Evolutionary conservation across 2,113 vertebrate genomes (phyloP), one percentile per base, ranked within the genome.

Genomic region (Pygoscelis adeliae): DNA sequence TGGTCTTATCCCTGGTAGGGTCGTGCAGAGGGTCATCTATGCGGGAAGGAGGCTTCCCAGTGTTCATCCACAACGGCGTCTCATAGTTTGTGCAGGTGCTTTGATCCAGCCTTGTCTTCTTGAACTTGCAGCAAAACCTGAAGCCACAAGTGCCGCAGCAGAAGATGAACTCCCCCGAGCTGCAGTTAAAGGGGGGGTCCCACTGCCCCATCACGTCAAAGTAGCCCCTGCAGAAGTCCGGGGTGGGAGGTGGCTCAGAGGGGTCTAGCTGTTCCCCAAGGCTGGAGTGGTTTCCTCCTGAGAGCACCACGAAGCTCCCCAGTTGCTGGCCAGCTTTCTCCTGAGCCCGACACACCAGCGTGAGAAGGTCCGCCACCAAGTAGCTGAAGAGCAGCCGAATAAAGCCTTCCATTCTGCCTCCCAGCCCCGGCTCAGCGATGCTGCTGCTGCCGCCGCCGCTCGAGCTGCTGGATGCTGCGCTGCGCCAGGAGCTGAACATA

Each of bases 81-180:
- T 99, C 99, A 89, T 99, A 99, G 98, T 99, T 99, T 61, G 99
- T 99, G 97, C 99, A 99, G 98, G 99, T 99, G 97, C 98, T 99
- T 97, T 99, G 99, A 97, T 99, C 99, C 98, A 99, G 97, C 55
- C 99, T 98, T 20, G 99, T 99, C 97, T 98, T 98, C 96, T 99
- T 99, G 98, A 98, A 99, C 90, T 99, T 99, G 98, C 99, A 99
- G 98, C 99, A 99, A 98, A 99, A 99, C 90, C 99, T 99, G 98
- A 99, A 99, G 98, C 99, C 99, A 98, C 99, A 99, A 98, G 99
- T 99, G 98, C 99, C 99, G 96, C 99, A 99, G 98, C 99, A 99
- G 98, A 99, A 99, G 94, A 99, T 98, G 98, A 99, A 99, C 95
- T 99, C 98, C 89, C 99, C 99, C n/a, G 99, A 99, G 94, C 99